A percentile compares a stretch with the other conserved stretches of the same genome.
Conservation (phyloP, 2,113 vertebrate species). For the Halichoerus grypus region DNA sequence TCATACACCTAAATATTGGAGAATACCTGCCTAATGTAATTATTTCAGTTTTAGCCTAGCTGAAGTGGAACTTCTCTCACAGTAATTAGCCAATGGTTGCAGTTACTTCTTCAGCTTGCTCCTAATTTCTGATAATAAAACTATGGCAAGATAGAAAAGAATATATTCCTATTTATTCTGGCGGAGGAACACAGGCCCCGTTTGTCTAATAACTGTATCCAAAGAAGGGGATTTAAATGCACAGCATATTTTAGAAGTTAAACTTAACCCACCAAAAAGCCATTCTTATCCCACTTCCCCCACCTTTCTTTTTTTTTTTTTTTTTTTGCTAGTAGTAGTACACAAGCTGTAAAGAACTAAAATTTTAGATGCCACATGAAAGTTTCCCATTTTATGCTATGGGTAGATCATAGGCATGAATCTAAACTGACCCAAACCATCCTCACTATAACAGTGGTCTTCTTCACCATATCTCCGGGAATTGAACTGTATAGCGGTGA, state of each 20-base stretch:
- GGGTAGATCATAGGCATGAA: neutral
- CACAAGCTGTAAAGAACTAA: neutral
- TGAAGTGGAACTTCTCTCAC: neutral
- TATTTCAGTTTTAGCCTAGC: slow-evolving; percentile 12
- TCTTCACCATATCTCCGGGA: neutral
- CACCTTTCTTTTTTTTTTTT: neutral
- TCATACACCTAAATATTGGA: neutral
- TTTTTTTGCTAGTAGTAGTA: neutral
- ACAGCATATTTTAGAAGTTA: slow-evolving; percentile 1
- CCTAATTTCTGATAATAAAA: slow-evolving; percentile 44
- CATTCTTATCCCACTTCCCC: neutral
- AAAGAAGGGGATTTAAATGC: neutral
- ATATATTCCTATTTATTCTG: neutral
- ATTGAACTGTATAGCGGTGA: neutral
- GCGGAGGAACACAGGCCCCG: neutral
- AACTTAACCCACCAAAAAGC: neutral
- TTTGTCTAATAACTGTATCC: neutral
- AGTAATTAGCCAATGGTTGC: neutral
- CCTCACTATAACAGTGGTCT: neutral
- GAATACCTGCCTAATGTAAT: neutral
- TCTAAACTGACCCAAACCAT: neutral
- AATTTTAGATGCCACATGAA: neutral
- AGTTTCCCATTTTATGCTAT: neutral
- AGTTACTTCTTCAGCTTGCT: neutral
- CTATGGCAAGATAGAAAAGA: neutral